These are phyloP conservation scores for Pelochelys cantorii DNA, from an alignment of 2,797 vertebrate species.

Conservation along the genomic window DNA sequence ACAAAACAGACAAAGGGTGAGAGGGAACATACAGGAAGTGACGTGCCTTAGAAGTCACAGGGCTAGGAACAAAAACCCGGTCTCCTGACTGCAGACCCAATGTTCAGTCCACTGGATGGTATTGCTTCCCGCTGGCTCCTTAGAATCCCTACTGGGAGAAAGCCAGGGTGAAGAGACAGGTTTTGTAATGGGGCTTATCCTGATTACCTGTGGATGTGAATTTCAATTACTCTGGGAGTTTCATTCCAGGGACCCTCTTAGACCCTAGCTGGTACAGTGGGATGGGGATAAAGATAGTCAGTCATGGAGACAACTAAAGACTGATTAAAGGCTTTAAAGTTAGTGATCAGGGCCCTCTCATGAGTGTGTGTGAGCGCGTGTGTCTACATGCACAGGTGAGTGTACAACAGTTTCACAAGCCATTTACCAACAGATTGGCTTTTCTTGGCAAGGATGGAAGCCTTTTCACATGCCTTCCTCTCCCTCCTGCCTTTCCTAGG, in stretches of 20 bases:
- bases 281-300: background rate
- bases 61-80: background rate
- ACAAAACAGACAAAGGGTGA: background rate
- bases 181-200: background rate
- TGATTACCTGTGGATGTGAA: accelerated
- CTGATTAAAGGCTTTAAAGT: background rate
- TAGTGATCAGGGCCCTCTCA: background rate
- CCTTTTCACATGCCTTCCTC: background rate
- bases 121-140: background rate
- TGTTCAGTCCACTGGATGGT: accelerated
- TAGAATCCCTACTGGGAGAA: accelerated
- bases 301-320: background rate
- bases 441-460: accelerated
- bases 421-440: accelerated
- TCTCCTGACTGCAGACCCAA: background rate
- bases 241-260: accelerated
- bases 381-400: background rate
- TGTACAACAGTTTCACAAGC: background rate
- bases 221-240: accelerated
- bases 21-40: background rate
- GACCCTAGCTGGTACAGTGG: accelerated
- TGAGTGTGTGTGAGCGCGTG: background rate
- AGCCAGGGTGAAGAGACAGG: accelerated
- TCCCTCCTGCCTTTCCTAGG: background rate
- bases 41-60: accelerated